Conservation (phyloP, 2,113 vertebrate genomes). For the Amphiprion percula region DNA sequence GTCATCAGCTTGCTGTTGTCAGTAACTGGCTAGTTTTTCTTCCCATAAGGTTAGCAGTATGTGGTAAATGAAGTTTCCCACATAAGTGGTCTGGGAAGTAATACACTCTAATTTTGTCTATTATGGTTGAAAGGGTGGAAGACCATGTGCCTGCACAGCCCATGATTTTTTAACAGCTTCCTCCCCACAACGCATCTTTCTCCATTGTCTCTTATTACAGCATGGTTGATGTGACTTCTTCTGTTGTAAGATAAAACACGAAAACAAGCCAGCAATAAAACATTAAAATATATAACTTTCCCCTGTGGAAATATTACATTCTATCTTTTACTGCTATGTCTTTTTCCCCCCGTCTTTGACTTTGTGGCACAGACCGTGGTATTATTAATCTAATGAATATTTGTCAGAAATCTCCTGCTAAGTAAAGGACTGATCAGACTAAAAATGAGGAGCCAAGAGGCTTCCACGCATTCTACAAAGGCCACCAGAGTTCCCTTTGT, state of each 20-base stretch:
- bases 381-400: background rate
- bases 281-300: too few species aligned
- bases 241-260: too few species aligned
- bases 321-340: too few species aligned
- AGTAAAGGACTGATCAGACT: background rate
- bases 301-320: too few species aligned
- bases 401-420: conserved; percentile 6
- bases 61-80: conserved; percentile 55
- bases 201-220: background rate
- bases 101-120: conserved; percentile 4
- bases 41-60: conserved; percentile 37
- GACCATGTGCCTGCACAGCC: background rate
- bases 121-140: background rate
- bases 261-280: too few species aligned
- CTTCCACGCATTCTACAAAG: background rate
- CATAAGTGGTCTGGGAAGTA: conserved; percentile 14
- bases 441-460: background rate
- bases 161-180: background rate
- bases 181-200: background rate
- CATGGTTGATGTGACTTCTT: background rate
- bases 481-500: background rate
- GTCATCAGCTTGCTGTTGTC: conserved; percentile 25
- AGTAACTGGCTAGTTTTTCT: conserved; percentile 40
- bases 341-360: background rate
- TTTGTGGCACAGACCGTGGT: background rate